These are phyloP conservation scores for Silurus asotus DNA, from an alignment of 2,113 vertebrate genomes.

Conservation along the genomic window DNA sequence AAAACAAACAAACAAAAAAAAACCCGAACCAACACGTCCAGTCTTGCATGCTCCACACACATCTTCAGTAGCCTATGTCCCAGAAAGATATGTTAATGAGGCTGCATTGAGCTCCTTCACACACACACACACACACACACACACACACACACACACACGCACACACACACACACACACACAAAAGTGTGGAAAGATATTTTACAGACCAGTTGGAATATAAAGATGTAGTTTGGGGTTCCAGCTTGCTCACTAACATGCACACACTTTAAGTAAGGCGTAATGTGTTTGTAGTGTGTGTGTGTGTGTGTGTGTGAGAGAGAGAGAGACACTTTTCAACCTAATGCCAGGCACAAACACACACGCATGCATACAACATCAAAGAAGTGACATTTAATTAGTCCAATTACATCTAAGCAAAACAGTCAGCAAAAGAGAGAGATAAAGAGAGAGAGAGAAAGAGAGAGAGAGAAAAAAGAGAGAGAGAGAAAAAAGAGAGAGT, in stretches of 20 bases:
- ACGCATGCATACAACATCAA: conserved; percentile 17
- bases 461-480: too few species aligned
- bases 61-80: conserved; percentile 41
- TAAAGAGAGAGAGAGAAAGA: too few species aligned
- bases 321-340: conserved; percentile 16
- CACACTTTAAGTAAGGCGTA: not conserved
- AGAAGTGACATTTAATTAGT: conserved; percentile 52
- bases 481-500: not conserved
- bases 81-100: conserved; percentile 49
- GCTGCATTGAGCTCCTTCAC: conserved; percentile 44
- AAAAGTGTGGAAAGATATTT: not conserved
- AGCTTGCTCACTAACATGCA: not conserved
- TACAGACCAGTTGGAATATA: conserved; percentile 5
- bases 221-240: not conserved
- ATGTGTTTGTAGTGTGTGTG: not conserved
- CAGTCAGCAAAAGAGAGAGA: not conserved
- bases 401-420: conserved; percentile 22
- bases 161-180: conserved; percentile 11
- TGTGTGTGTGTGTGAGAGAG: not conserved
- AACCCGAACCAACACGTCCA: not conserved
- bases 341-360: conserved; percentile 1
- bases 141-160: conserved; percentile 7
- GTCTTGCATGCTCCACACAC: conserved; percentile 9
- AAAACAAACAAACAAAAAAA: too few species aligned
- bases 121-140: conserved; percentile 12